phyloP scores from a whole-genome alignment of 2,113 vertebrate species.

The Atractosteus spatula region DNA sequence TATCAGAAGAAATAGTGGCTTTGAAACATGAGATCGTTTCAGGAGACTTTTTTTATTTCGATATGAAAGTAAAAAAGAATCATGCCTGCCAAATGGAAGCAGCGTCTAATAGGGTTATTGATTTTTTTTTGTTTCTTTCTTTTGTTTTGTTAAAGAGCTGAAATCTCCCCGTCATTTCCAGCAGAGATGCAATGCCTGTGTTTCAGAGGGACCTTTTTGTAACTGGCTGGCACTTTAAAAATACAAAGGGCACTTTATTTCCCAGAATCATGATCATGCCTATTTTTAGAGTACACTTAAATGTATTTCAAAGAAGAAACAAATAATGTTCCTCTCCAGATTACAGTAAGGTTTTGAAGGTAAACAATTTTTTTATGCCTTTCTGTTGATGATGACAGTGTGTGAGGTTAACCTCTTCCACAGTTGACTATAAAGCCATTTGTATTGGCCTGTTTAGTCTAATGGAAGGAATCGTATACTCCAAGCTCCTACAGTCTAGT shows the following conservation, averaged over 20 bases:
- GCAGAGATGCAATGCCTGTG: constrained; percentile 19
- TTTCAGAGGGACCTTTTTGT: constrained; percentile 6
- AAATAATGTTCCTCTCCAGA: too few species aligned
- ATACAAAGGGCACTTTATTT: constrained; percentile 16
- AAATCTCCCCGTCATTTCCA: constrained; percentile 23
- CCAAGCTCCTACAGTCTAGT: too few species aligned
- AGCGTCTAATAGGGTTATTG: constrained; percentile 47
- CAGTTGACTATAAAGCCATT: too few species aligned
- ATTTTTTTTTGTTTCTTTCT: constrained; percentile 35
- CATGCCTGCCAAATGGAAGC: constrained; percentile 43
- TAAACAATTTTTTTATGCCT: too few species aligned
- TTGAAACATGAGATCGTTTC: not conserved
- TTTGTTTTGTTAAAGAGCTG: constrained; percentile 18
- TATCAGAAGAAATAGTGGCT: too few species aligned
- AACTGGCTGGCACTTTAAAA: constrained; percentile 5
- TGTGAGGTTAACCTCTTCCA: too few species aligned
- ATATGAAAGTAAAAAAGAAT: constrained; percentile 42
- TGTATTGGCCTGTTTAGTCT: too few species aligned
- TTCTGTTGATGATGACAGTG: too few species aligned
- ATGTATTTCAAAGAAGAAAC: too few species aligned
- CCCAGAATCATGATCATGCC: not conserved
- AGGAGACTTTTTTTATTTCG: constrained; percentile 8
- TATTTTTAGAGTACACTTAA: not conserved
- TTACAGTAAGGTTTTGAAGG: too few species aligned
- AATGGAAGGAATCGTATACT: too few species aligned